These are phyloP conservation scores for Macrobrachium rosenbergii DNA, from an alignment of 1,140 invertebrate genomes.

Conservation along the genomic window DNA sequence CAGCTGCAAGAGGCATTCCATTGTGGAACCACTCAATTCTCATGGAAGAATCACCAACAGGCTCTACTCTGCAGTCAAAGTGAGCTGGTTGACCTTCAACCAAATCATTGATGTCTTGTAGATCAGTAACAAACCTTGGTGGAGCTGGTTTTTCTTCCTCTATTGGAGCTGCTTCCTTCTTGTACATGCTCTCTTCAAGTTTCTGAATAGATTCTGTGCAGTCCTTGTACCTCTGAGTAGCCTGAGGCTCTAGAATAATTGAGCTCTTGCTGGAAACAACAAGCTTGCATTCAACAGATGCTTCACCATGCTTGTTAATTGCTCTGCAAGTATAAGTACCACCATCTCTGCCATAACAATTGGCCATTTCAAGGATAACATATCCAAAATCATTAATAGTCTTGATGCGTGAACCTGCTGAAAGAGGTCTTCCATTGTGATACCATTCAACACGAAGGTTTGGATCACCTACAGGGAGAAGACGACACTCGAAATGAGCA, in stretches of 20 bases:
- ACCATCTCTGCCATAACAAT: constrained; percentile 88
- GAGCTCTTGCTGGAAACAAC: constrained; percentile 84
- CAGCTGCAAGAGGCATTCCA: constrained; percentile 88
- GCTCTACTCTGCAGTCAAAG: constrained; percentile 92
- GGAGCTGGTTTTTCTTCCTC: constrained; percentile 90
- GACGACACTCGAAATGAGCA: constrained; percentile 92
- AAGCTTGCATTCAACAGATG: constrained; percentile 86
- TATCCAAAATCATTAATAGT: constrained; percentile 92
- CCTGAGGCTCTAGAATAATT: constrained; percentile 86
- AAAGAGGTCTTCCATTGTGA: constrained; percentile 92
- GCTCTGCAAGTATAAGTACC: constrained; percentile 92
- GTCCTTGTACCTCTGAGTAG: constrained; percentile 60
- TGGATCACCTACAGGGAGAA: constrained; percentile 91
- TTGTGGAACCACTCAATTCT: constrained; percentile 95
- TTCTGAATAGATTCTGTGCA: constrained; percentile 90
- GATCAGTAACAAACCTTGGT: constrained; percentile 86
- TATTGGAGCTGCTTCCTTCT: constrained; percentile 79
- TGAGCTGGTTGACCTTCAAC: constrained; percentile 88
- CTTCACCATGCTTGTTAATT: constrained; percentile 90
- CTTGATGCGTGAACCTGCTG: constrained; percentile 88
- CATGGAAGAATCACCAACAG: constrained; percentile 87
- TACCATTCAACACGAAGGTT: constrained; percentile 96
- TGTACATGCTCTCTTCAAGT: constrained; percentile 89
- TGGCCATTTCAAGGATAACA: constrained; percentile 90
- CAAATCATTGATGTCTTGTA: constrained; percentile 71